Evolutionary conservation across 1,140 invertebrate genomes (phyloP).

Genomic region (Diorhabda sublineata): DNA sequence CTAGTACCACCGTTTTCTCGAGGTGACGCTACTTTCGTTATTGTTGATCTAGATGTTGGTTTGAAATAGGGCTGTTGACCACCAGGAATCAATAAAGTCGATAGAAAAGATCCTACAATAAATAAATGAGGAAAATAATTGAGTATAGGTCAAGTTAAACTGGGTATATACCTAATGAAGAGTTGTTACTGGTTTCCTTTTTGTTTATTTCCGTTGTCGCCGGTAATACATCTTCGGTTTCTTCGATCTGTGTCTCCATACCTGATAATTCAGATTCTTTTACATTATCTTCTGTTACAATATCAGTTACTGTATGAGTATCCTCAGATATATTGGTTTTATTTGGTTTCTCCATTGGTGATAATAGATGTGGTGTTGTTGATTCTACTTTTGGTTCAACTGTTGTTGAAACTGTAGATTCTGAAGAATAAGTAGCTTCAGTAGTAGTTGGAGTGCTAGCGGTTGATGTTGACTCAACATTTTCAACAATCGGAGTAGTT

Average conservation of each 20-base stretch:
- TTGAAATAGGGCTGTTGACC: conserved; percentile 49
- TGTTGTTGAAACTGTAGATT: not conserved
- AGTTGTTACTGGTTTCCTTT: not conserved
- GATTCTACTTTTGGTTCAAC: too few relatives aligned
- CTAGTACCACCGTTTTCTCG: conserved; percentile 35
- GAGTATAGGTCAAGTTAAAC: not conserved
- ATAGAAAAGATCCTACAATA: conserved; percentile 44
- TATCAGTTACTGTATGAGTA: not conserved
- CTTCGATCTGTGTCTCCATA: not conserved
- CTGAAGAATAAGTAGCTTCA: not conserved
- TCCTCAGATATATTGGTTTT: not conserved
- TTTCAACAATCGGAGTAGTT: too few relatives aligned
- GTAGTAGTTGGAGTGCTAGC: not conserved
- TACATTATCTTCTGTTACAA: not conserved
- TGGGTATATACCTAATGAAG: not conserved
- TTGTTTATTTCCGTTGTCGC: not conserved
- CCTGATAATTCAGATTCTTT: not conserved
- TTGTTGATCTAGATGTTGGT: conserved; percentile 54
- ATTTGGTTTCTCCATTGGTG: not conserved
- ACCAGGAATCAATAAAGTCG: conserved; percentile 56
- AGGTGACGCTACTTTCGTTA: conserved; percentile 60
- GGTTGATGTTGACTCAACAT: not conserved
- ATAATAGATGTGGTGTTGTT: not conserved
- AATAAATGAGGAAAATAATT: not conserved
- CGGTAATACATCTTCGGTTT: not conserved